A percentile compares a stretch with the other conserved stretches of the same genome.
Conservation (phyloP, 1,140 invertebrate genomes). For the Zophobas atratus region DNA sequence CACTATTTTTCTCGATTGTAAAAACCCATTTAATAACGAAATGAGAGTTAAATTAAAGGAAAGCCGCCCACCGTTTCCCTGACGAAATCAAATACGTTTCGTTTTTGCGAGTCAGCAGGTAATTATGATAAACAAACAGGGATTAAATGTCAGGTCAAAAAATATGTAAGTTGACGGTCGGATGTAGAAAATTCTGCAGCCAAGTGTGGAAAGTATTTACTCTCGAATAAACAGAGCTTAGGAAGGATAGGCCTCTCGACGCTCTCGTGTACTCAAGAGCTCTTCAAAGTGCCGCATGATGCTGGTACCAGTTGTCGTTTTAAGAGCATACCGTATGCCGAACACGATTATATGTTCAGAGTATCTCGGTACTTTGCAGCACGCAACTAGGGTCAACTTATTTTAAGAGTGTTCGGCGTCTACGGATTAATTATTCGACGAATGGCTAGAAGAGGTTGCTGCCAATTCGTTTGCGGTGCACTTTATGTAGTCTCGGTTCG, state of each 20-base stretch:
- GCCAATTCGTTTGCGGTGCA: not conserved
- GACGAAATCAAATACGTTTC: not conserved
- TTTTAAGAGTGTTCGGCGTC: slow-evolving; percentile 1
- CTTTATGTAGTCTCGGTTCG: not conserved
- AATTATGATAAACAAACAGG: not conserved
- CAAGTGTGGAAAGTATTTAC: slow-evolving; percentile 44
- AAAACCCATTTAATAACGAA: not conserved
- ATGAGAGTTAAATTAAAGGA: slow-evolving; percentile 3
- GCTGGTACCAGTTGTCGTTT: slow-evolving; percentile 46
- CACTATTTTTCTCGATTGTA: not conserved
- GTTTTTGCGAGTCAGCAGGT: not conserved
- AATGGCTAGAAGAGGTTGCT: slow-evolving; percentile 9
- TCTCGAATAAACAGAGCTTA: slow-evolving; percentile 47
- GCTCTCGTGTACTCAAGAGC: slow-evolving; percentile 40
- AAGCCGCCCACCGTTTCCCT: not conserved
- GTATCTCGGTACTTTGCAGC: slow-evolving; percentile 28
- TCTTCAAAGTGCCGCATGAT: slow-evolving; percentile 47
- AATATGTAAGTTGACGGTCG: slow-evolving; percentile 11
- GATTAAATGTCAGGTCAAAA: not conserved
- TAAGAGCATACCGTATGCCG: slow-evolving; percentile 43
- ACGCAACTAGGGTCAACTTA: slow-evolving; percentile 25
- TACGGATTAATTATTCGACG: slow-evolving; percentile 17
- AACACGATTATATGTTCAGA: slow-evolving; percentile 37
- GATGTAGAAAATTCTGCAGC: slow-evolving; percentile 39
- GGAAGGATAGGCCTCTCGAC: slow-evolving; percentile 18